Evolutionary conservation across 1,140 invertebrate genomes (phyloP).

Genomic region (Gonatopus flavifemur): DNA sequence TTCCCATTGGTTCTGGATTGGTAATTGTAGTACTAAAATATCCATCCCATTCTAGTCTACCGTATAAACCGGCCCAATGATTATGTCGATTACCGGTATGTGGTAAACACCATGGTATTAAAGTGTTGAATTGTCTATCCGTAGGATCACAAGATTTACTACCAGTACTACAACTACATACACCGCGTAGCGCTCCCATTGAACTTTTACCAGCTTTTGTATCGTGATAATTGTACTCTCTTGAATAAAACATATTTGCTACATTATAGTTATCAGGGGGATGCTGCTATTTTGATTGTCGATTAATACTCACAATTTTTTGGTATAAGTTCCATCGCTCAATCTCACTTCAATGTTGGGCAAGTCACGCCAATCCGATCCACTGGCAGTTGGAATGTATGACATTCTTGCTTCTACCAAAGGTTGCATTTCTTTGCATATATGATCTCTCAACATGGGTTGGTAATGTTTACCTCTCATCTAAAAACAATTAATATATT

Average conservation of each 20-base stretch:
- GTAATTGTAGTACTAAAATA: slow-evolving; percentile 85
- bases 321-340: slow-evolving; percentile 69
- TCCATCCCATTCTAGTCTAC: slow-evolving; percentile 81
- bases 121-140: slow-evolving; percentile 80
- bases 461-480: slow-evolving; percentile 66
- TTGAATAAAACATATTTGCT: slow-evolving; percentile 31
- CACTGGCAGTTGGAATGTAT: slow-evolving; percentile 72
- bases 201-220: slow-evolving; percentile 66
- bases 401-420: slow-evolving; percentile 78
- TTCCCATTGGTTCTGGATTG: slow-evolving; percentile 91
- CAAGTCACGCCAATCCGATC: slow-evolving; percentile 86
- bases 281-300: background rate
- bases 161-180: slow-evolving; percentile 74
- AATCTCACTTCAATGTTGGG: slow-evolving; percentile 76
- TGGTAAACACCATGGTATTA: slow-evolving; percentile 89
- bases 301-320: slow-evolving; percentile 66
- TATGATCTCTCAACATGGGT: slow-evolving; percentile 71
- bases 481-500: slow-evolving; percentile 37
- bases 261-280: background rate
- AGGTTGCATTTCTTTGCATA: slow-evolving; percentile 84
- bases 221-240: slow-evolving; percentile 72
- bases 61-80: slow-evolving; percentile 76
- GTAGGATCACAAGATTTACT: slow-evolving; percentile 68
- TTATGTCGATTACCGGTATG: slow-evolving; percentile 87
- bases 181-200: slow-evolving; percentile 69